Base-by-base conservation (phyloP, 1,140 invertebrate species). In the Leucophenga varia region DNA sequence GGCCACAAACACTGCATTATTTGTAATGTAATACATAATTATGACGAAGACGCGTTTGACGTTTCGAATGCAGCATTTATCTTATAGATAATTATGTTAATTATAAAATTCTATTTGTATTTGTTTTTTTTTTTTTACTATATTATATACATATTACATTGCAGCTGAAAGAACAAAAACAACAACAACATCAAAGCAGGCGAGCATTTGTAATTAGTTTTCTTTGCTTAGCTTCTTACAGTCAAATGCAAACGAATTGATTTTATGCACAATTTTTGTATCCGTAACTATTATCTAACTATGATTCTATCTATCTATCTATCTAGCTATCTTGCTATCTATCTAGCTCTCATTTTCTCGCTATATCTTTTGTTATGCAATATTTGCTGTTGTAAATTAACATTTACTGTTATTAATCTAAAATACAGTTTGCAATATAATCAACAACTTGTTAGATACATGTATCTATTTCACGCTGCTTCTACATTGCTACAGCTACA, bases 21-120 rank as follows among this genome's bases (percentile, higher is more conserved):
- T n/a, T n/a, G n/a, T n/a, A n/a, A n/a, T n/a, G n/a, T n/a, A n/a
- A n/a, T n/a, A n/a, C n/a, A n/a, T n/a, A n/a, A n/a, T n/a, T n/a
- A n/a, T n/a, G n/a, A 30, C 12, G 25, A 30, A 30, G 25, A 30
- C 25, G n/a, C n/a, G n/a, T n/a, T n/a, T n/a, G n/a, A n/a, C n/a
- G n/a, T n/a, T n/a, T n/a, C n/a, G n/a, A n/a, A n/a, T 50, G 43
- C 45, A 63, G 63, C 63, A 67, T 67, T 67, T 67, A 67, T 67
- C 63, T 67, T 67, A 57, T 67, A 53, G 63, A 67, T 63, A 67
- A 59, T 25, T 6, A 25, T 25, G 10, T 6, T 25, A 25, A 25
- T 25, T 6, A 25, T 25, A 25, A 25, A 25, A 25, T 25, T 6
- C 5, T 25, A 25, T 6, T 25, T 25, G 5, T 25, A 25, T 25